phyloP scores from a whole-genome alignment of 2,113 vertebrate species.

The Crotalus tigris region DNA sequence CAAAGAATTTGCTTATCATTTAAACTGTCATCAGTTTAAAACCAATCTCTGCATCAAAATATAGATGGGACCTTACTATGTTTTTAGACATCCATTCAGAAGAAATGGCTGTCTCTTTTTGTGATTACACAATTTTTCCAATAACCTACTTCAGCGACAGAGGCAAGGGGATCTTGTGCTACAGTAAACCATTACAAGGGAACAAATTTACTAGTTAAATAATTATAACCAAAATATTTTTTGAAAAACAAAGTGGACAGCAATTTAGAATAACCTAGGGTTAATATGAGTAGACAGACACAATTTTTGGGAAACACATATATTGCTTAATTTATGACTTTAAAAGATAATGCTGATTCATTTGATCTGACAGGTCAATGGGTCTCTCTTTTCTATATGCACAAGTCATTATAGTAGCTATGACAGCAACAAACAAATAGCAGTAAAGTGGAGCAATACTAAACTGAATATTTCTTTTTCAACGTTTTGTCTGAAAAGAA shows the following conservation, averaged over 20 bases:
- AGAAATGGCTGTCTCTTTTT: constrained; percentile 40
- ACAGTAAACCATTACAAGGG: constrained; percentile 20
- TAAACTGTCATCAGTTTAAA: constrained; percentile 18
- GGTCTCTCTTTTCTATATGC: background rate
- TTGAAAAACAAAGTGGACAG: background rate
- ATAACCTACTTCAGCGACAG: background rate
- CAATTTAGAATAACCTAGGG: background rate
- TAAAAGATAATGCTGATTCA: background rate
- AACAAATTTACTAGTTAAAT: constrained; percentile 1
- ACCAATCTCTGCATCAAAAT: constrained; percentile 27
- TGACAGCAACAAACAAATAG: background rate
- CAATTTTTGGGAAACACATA: background rate
- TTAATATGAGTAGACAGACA: background rate
- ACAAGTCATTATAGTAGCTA: background rate
- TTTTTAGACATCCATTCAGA: constrained; percentile 33
- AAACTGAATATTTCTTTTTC: background rate
- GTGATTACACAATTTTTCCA: constrained; percentile 46
- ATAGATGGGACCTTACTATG: constrained; percentile 3
- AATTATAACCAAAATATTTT: background rate
- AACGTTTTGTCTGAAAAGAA: background rate
- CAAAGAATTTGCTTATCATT: background rate
- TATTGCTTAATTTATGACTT: background rate
- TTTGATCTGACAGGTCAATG: background rate
- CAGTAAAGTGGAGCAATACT: background rate
- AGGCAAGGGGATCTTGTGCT: constrained; percentile 26